A percentile compares a stretch with the other conserved stretches of the same genome.
Evolutionary conservation across 1,140 invertebrate species (phyloP).

Genomic region (Liolophura sinensis): DNA sequence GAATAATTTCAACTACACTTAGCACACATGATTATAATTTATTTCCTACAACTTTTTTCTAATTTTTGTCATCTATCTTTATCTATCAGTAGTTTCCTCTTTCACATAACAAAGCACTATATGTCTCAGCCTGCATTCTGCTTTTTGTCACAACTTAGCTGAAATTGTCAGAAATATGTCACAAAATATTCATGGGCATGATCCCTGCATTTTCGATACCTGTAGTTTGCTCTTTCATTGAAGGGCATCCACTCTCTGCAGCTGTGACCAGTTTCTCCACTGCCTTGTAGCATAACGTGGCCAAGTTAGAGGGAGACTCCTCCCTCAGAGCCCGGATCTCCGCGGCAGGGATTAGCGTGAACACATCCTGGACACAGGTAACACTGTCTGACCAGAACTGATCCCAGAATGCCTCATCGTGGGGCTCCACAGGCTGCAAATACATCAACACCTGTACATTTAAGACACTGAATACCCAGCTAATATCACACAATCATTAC

Average conservation of each 20-base stretch:
- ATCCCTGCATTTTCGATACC: constrained; percentile 62
- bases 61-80: no score
- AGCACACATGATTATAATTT: background rate
- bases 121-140: background rate
- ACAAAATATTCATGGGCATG: background rate
- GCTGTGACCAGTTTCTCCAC: constrained; percentile 94
- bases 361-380: constrained; percentile 94
- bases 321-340: constrained; percentile 87
- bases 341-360: constrained; percentile 89
- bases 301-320: constrained; percentile 96
- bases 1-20: background rate
- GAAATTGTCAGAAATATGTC: background rate
- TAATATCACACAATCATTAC: no score
- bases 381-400: constrained; percentile 98
- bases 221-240: constrained; percentile 91
- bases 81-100: no score
- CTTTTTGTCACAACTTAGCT: background rate
- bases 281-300: constrained; percentile 97
- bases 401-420: constrained; percentile 96
- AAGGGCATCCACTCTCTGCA: constrained; percentile 91
- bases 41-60: background rate
- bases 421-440: constrained; percentile 81
- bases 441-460: constrained; percentile 6
- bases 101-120: no score
- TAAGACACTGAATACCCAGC: constrained; percentile 19